Percentiles rank a stretch among this genome's conserved stretches.
phyloP scores from a whole-genome alignment of 2,797 vertebrate species.

The Xiphophorus birchmanni region DNA sequence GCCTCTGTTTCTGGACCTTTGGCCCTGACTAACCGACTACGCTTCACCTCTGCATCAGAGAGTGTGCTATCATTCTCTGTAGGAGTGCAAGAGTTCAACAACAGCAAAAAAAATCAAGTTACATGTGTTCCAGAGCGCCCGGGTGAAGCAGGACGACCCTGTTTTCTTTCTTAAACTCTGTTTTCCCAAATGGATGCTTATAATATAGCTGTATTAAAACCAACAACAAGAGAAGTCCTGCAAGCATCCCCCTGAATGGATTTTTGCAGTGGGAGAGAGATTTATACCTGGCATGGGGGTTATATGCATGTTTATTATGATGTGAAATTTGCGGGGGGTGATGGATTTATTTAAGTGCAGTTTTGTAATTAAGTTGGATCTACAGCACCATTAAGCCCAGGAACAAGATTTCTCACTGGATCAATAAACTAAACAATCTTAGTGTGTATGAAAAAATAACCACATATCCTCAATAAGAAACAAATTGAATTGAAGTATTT shows the following conservation, averaged over 20 bases:
- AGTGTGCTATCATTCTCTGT: conserved; percentile 12
- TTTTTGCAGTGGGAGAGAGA: conserved; percentile 6
- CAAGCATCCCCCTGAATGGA: conserved; percentile 4
- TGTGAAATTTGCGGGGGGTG: conserved; percentile 15
- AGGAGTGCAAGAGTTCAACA: conserved; percentile 32
- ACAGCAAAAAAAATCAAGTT: conserved; percentile 14
- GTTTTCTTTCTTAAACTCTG: conserved; percentile 37
- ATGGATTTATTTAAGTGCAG: conserved; percentile 24
- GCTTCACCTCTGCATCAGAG: conserved; percentile 7
- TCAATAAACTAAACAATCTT: conserved; percentile 25
- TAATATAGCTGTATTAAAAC: conserved; percentile 21
- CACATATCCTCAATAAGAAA: conserved; percentile 15
- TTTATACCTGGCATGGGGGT: conserved; percentile 7
- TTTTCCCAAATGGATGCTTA: conserved; percentile 26
- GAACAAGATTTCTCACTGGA: conserved; percentile 24
- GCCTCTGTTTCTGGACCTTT: conserved; percentile 43
- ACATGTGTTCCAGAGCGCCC: conserved; percentile 19
- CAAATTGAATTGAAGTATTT: conserved; percentile 2
- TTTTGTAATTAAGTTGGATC: conserved; percentile 44
- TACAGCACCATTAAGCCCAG: not conserved
- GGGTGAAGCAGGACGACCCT: conserved; percentile 36
- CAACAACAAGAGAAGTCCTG: not conserved
- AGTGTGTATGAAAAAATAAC: conserved; percentile 21
- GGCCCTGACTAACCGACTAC: conserved; percentile 9
- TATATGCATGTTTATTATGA: conserved; percentile 18